A percentile compares a stretch with the other conserved stretches of the same genome.
phyloP scores from a whole-genome alignment of 2,888 invertebrate genomes.

The Pseudococcus viburni region DNA sequence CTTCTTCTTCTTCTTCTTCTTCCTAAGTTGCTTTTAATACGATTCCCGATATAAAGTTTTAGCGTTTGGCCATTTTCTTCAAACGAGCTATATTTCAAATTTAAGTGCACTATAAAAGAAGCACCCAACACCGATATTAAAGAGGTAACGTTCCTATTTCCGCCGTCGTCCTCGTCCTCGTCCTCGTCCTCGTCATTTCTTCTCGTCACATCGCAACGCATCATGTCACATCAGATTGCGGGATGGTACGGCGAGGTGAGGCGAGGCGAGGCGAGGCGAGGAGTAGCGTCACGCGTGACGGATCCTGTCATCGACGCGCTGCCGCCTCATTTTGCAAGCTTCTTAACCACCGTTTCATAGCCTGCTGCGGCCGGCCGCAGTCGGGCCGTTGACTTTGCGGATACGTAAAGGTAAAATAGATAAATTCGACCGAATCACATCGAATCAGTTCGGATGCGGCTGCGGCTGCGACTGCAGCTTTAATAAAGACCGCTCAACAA shows the following conservation, averaged over 20 bases:
- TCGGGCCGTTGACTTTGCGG: no score
- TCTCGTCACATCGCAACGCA: neutral
- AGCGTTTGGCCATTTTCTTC: conserved; percentile 53
- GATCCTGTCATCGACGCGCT: no score
- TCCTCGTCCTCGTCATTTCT: neutral
- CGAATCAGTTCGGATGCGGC: no score
- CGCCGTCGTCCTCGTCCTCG: neutral
- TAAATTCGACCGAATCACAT: no score
- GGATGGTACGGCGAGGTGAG: neutral
- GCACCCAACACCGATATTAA: conserved; percentile 48
- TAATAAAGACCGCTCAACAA: no score
- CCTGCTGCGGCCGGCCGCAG: no score
- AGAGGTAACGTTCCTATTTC: neutral
- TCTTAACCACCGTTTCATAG: no score
- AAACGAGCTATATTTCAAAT: conserved; percentile 58
- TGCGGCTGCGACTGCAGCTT: no score
- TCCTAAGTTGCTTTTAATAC: conserved; percentile 43
- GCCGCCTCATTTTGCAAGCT: no score
- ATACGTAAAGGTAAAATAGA: no score
- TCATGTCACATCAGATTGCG: no score
- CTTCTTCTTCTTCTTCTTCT: neutral
- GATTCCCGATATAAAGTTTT: conserved; percentile 55
- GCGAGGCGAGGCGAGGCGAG: neutral
- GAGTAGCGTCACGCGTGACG: no score
- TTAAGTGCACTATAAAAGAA: conserved; percentile 51